These are phyloP conservation scores for Hoplostethus atlanticus DNA, from an alignment of 2,797 vertebrate species.

Conservation along the genomic window DNA sequence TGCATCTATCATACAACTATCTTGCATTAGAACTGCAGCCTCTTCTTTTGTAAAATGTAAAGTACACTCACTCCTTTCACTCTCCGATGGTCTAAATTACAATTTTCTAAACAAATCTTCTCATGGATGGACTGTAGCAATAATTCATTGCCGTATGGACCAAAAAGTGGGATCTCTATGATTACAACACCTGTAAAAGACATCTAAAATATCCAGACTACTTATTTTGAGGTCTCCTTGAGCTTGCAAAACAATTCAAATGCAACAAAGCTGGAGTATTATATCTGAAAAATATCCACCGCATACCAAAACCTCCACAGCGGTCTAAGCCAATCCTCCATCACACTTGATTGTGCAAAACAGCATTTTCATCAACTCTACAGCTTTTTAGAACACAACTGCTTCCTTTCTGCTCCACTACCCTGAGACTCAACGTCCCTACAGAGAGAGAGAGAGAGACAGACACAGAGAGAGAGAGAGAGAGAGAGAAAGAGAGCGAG, in stretches of 20 bases:
- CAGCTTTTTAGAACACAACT: constrained; percentile 44
- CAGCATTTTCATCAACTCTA: constrained; percentile 46
- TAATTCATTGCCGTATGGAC: background rate
- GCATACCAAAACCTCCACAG: background rate
- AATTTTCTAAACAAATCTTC: background rate
- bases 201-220: background rate
- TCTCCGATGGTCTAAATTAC: background rate
- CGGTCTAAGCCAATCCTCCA: background rate
- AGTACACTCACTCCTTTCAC: background rate
- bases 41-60: background rate
- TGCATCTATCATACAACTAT: background rate
- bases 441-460: background rate
- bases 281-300: background rate
- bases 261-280: background rate
- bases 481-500: background rate
- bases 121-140: background rate
- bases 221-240: background rate
- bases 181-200: background rate
- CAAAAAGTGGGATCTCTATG: background rate
- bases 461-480: no score
- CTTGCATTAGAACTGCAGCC: background rate
- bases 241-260: no score
- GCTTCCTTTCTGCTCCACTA: constrained; percentile 31
- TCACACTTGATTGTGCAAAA: constrained; percentile 5
- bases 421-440: constrained; percentile 50